Evolutionary conservation across 2,888 invertebrate genomes (phyloP).

Genomic region (Sarcophaga subvicina): DNA sequence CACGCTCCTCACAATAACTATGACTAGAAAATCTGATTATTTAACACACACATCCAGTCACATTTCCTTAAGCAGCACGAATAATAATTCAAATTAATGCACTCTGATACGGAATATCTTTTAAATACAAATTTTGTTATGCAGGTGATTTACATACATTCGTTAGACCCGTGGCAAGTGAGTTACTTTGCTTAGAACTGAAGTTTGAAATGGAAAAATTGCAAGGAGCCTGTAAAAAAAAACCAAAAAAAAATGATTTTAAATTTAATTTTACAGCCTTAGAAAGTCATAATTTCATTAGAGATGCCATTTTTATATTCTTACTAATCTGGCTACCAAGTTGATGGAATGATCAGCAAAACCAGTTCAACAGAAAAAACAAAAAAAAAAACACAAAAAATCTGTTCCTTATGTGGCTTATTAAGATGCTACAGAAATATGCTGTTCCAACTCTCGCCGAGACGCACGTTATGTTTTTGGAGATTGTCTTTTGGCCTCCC

Average conservation of each 20-base stretch:
- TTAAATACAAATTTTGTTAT: not conserved
- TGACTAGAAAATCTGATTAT: not conserved
- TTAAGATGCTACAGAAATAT: not conserved
- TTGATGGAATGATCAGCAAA: not conserved
- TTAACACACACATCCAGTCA: too few species aligned
- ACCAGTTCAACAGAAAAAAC: slow-evolving; percentile 25
- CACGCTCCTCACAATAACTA: not conserved
- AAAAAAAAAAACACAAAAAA: too few species aligned
- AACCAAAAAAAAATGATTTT: slow-evolving; percentile 13
- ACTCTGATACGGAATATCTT: not conserved
- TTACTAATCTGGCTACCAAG: slow-evolving; percentile 51
- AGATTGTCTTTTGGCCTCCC: not conserved
- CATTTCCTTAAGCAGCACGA: too few species aligned
- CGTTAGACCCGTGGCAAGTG: slow-evolving; percentile 30
- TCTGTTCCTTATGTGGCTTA: too few species aligned
- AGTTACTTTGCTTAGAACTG: not conserved
- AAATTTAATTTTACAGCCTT: slow-evolving; percentile 43
- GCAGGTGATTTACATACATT: slow-evolving; percentile 48
- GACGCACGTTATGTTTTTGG: not conserved
- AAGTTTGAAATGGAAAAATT: not conserved
- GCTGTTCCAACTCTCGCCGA: slow-evolving; percentile 10
- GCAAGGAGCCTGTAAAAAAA: too few species aligned
- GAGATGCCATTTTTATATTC: slow-evolving; percentile 64
- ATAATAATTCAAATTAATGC: too few species aligned
- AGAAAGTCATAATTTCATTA: slow-evolving; percentile 61